Base-by-base conservation (phyloP, 2,113 vertebrate species). In the Callochromis pleurospilus region DNA sequence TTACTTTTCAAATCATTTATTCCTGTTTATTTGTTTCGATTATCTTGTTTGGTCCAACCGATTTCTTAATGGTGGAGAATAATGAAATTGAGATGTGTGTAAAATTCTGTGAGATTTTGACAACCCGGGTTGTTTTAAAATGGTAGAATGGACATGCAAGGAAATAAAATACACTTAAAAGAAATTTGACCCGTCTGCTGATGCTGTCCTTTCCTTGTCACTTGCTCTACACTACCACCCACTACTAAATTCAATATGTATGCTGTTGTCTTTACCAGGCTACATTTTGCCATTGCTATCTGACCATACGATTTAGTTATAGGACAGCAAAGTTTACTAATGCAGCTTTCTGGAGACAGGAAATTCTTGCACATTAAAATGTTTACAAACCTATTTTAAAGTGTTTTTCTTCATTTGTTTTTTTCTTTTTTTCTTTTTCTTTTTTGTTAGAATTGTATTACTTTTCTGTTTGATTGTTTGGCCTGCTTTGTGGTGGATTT, bases 41-140 rank as follows among this genome's bases (percentile, higher is more conserved):
- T 60, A 6, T 60, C 8, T 60, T 17, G 0, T 31, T 58, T 31
- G 26, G 8, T 31, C 14, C 10, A 60, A 60, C 3, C 26, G 29
- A 29, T 58, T 58, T 60, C 26, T 4, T 60, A 31, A 60, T 31
- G 56, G 56, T 60, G 0, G 56, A 60, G 5, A 17, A 31, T 60
- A 60, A 60, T 60, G 5, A 60, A 1, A 31, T 60, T 60, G 26
- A 31, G 14, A 31, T 60, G 56, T 4, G 14, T 31, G 56, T 60
- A 60, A 60, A 17, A 60, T 60, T 60, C 0, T 60, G 13, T 33
- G 14, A 31, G 29, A 60, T 60, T 60, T 60, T 17, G 29, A 58
- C 26, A 58, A 58, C 56, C 0, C 0, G 26, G 56, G 56, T 60
- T 60, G 0, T 17, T 60, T 60, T 6, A 31, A 60, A 60, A 60